These are phyloP conservation scores for Poicephalus gulielmi DNA, from an alignment of 2,113 vertebrate species.

Conservation along the genomic window DNA sequence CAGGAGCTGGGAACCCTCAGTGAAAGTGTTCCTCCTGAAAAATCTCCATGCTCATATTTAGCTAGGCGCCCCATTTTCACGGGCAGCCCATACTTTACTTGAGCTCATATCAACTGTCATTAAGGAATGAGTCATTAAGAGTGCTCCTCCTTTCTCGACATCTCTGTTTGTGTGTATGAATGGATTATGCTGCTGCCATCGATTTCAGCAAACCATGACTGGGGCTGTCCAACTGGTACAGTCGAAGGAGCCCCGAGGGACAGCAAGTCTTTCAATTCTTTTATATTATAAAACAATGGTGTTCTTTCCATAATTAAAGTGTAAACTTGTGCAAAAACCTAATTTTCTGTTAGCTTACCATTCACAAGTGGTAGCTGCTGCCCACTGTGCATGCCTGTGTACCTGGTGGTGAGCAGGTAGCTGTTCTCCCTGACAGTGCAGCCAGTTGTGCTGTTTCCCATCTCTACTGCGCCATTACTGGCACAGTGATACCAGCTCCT, in stretches of 20 bases:
- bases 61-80: background rate
- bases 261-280: background rate
- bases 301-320: background rate
- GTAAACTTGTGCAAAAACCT: background rate
- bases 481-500: background rate
- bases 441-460: background rate
- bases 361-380: background rate
- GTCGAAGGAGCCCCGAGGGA: constrained; percentile 4
- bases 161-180: background rate
- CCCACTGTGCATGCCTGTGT: background rate
- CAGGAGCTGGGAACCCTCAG: rapidly evolving
- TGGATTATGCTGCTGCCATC: background rate
- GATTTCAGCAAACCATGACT: constrained; percentile 38
- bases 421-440: background rate
- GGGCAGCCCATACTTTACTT: background rate
- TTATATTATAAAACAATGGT: background rate
- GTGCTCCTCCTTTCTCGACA: background rate
- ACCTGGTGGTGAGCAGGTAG: background rate
- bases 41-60: background rate
- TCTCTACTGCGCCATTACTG: rapidly evolving
- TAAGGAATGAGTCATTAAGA: background rate
- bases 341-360: background rate
- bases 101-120: background rate
- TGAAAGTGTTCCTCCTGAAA: background rate
- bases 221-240: background rate